A percentile compares a stretch with the other conserved stretches of the same genome.
These are phyloP conservation scores for Platygyra sinensis DNA, from an alignment of 64 coral and sea anemone species.

Conservation along the genomic window DNA sequence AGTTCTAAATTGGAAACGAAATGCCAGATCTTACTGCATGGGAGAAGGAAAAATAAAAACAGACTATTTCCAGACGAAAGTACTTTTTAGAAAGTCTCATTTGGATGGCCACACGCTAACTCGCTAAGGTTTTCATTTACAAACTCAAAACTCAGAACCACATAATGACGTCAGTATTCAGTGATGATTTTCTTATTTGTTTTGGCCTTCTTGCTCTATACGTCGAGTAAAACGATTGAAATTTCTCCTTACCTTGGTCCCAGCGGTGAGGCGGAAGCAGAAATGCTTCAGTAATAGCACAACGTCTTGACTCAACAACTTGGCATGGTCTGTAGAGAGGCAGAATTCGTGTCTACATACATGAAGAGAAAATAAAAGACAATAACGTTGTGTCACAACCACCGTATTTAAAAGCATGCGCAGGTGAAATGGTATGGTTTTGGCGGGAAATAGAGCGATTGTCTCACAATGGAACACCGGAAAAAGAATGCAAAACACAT, in stretches of 20 bases:
- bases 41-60: too few relatives aligned
- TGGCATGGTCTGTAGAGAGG: slow-evolving; percentile 79
- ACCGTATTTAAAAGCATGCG: not conserved
- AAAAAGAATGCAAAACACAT: not conserved
- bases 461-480: too few relatives aligned
- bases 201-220: not conserved
- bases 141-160: too few relatives aligned
- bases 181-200: not conserved
- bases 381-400: not conserved
- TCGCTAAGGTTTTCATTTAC: too few relatives aligned
- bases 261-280: slow-evolving; percentile 87
- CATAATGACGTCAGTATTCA: too few relatives aligned
- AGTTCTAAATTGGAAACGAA: too few relatives aligned
- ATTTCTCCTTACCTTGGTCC: slow-evolving; percentile 73
- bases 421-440: not conserved
- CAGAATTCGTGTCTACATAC: slow-evolving; percentile 47
- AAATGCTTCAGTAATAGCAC: slow-evolving; percentile 97
- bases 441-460: too few relatives aligned
- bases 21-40: too few relatives aligned
- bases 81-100: too few relatives aligned
- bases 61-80: too few relatives aligned
- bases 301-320: slow-evolving; percentile 93
- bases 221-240: not conserved
- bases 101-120: too few relatives aligned
- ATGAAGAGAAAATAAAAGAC: not conserved